Conservation (phyloP, 2,888 invertebrate species). For the Therioaphis trifolii region DNA sequence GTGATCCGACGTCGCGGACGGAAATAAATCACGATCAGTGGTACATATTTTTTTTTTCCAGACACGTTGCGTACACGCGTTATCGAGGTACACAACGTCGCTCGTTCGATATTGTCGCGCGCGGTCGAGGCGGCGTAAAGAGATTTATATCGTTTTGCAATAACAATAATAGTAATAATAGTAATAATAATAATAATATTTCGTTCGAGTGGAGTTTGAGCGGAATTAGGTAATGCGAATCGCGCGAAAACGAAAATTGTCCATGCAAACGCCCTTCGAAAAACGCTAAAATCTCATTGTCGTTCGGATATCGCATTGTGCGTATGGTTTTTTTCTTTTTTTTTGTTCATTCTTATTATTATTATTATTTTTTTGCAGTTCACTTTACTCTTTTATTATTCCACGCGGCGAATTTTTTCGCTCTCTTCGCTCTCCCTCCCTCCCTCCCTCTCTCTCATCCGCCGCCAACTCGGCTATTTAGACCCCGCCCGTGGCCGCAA, state of each 20-base stretch:
- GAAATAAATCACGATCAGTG: no score
- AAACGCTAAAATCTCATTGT: conserved; percentile 21
- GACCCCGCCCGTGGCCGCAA: no score
- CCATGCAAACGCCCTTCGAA: conserved; percentile 39
- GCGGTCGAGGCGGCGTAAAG: no score
- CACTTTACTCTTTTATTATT: conserved; percentile 37
- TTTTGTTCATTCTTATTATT: conserved; percentile 5
- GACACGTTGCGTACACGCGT: no score
- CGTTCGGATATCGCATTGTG: not conserved
- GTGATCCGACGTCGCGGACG: no score
- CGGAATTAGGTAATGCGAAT: not conserved
- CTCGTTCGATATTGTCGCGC: not conserved
- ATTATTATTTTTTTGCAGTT: conserved; percentile 1
- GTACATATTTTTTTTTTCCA: no score
- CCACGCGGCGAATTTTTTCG: conserved; percentile 29
- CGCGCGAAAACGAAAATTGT: not conserved
- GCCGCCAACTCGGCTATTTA: not conserved
- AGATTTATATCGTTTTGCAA: no score
- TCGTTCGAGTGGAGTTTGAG: not conserved
- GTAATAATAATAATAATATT: no score
- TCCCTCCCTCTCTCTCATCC: not conserved
- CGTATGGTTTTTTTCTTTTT: not conserved
- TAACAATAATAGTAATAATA: no score
- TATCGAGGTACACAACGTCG: no score
- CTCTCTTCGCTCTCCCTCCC: not conserved